Conservation (phyloP, 2,113 vertebrate species). For the Pluvianellus socialis region DNA sequence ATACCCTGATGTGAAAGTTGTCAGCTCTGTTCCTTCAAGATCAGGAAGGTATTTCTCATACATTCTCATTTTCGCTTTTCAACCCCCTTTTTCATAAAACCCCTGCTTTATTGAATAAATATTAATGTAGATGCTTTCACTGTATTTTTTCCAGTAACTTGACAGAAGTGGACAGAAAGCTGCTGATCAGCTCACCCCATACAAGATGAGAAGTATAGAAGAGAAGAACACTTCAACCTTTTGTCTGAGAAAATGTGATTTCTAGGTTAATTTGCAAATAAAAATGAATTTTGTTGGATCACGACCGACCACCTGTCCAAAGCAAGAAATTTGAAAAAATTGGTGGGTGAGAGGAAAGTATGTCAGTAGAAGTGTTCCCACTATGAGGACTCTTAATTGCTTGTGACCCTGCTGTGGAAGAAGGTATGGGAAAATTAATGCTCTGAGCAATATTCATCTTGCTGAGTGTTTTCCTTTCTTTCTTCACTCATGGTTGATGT, state of each 20-base stretch:
- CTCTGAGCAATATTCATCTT: constrained; percentile 53
- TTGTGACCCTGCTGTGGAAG: constrained; percentile 43
- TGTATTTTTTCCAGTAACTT: not conserved
- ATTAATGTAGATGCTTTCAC: not conserved
- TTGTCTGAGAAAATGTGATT: not conserved
- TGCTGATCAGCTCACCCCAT: not conserved
- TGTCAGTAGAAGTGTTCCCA: not conserved
- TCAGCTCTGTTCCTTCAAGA: not conserved
- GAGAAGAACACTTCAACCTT: not conserved
- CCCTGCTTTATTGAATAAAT: not conserved
- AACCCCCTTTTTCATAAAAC: not conserved
- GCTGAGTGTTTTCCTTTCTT: constrained; percentile 41
- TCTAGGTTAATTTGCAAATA: not conserved
- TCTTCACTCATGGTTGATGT: constrained; percentile 1
- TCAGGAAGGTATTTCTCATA: not conserved
- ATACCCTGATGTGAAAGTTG: not conserved
- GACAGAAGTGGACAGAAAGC: not conserved
- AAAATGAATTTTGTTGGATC: not conserved
- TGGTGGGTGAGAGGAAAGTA: not conserved
- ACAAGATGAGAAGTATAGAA: not conserved
- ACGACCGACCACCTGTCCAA: not conserved
- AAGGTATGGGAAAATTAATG: constrained; percentile 30
- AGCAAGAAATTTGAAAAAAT: not conserved
- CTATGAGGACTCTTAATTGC: constrained; percentile 29
- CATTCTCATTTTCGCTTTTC: not conserved